A percentile compares a stretch with the other conserved stretches of the same genome.
Evolutionary conservation across 2,888 invertebrate genomes (phyloP).

Genomic region (Philonicus albiceps): DNA sequence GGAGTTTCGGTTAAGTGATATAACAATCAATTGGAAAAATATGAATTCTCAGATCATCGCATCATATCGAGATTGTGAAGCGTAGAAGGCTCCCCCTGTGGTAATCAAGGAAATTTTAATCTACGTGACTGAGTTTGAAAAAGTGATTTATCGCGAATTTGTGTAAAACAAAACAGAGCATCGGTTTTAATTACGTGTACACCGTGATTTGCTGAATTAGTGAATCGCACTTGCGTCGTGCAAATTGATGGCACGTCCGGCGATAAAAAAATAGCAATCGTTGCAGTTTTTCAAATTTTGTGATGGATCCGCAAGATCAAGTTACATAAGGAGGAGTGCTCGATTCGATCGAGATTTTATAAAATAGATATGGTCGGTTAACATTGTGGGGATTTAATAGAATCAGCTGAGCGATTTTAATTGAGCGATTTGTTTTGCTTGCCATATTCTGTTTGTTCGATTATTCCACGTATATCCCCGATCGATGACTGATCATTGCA

Average conservation of each 20-base stretch:
- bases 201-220: neutral
- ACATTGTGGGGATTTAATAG: neutral
- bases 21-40: neutral
- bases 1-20: neutral
- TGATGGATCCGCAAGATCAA: neutral
- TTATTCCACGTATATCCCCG: neutral
- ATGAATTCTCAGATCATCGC: constrained; percentile 1
- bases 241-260: neutral
- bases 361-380: neutral
- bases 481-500: neutral
- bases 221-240: neutral
- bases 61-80: neutral
- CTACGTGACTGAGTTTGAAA: constrained; percentile 5
- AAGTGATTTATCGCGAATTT: neutral
- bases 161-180: neutral
- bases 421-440: neutral
- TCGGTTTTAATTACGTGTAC: neutral
- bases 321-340: neutral
- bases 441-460: neutral
- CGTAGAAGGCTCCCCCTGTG: neutral
- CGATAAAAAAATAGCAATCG: neutral
- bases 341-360: neutral
- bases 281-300: neutral
- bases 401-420: neutral
- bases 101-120: constrained; percentile 11